These are phyloP conservation scores for Danio jaintianensis DNA, from an alignment of 2,797 vertebrate genomes.

Conservation along the genomic window DNA sequence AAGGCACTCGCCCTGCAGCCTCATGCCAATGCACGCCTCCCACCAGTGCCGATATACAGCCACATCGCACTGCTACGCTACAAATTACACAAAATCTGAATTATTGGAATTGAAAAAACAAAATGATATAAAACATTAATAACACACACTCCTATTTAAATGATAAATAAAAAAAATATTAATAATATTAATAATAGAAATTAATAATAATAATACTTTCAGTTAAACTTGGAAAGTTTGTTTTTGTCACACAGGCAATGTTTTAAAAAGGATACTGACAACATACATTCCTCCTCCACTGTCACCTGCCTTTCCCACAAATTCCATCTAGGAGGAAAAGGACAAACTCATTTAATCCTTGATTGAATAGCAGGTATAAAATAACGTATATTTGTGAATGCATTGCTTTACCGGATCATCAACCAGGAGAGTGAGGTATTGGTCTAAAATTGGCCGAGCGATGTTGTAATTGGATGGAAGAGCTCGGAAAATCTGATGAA, in stretches of 20 bases:
- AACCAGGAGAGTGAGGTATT: constrained; percentile 91
- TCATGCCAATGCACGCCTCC: too few relatives aligned
- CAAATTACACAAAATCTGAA: too few relatives aligned
- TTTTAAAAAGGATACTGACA: constrained; percentile 89
- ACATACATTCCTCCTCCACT: constrained; percentile 93
- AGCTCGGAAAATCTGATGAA: constrained; percentile 86
- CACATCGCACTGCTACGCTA: too few relatives aligned
- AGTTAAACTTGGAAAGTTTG: background rate
- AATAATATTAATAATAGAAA: too few relatives aligned
- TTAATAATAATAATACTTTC: background rate
- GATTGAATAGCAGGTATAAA: background rate
- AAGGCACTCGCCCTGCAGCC: too few relatives aligned
- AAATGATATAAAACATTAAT: too few relatives aligned
- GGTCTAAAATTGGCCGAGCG: constrained; percentile 88
- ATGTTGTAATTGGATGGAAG: constrained; percentile 91
- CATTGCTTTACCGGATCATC: constrained; percentile 88
- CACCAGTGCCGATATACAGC: too few relatives aligned
- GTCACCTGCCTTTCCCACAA: constrained; percentile 90
- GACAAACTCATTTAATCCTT: background rate
- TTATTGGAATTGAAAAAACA: too few relatives aligned
- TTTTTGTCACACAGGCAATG: background rate
- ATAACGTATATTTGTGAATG: background rate
- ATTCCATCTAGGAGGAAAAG: constrained; percentile 83
- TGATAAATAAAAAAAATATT: too few relatives aligned
- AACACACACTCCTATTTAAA: too few relatives aligned